phyloP scores from a whole-genome alignment of 2,797 vertebrate genomes.

The Esox masquinongy region DNA sequence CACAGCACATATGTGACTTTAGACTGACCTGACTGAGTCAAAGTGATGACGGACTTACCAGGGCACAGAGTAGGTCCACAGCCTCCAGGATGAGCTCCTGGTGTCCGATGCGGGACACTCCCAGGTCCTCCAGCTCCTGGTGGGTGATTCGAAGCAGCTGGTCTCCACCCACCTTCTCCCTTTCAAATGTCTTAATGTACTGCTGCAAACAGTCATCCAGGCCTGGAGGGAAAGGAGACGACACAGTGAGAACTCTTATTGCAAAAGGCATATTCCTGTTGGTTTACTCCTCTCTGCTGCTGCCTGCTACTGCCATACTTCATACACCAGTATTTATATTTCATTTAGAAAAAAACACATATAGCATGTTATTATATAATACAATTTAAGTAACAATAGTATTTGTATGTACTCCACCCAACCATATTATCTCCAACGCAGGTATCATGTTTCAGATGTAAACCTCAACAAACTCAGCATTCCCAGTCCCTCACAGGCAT shows the following conservation, averaged over 20 bases:
- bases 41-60: conserved; percentile 81
- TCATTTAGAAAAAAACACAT: not conserved
- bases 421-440: not conserved
- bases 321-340: not conserved
- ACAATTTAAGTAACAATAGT: conserved; percentile 12
- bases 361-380: not conserved
- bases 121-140: conserved; percentile 97
- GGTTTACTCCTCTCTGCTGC: not conserved
- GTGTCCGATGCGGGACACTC: conserved; percentile 96
- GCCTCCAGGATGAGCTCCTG: conserved; percentile 98
- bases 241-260: not conserved
- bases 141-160: conserved; percentile 97
- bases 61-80: conserved; percentile 94
- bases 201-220: conserved; percentile 97
- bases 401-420: conserved; percentile 25
- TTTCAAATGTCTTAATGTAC: conserved; percentile 97
- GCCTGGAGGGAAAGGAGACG: conserved; percentile 70
- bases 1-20: not conserved
- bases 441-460: not conserved
- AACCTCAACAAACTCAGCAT: not conserved
- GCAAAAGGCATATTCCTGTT: not conserved
- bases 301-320: not conserved
- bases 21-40: not conserved
- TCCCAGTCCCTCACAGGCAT: not conserved
- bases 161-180: conserved; percentile 96